Evolutionary conservation across 1,140 invertebrate genomes (phyloP).

Genomic region (Lethrus apterus): DNA sequence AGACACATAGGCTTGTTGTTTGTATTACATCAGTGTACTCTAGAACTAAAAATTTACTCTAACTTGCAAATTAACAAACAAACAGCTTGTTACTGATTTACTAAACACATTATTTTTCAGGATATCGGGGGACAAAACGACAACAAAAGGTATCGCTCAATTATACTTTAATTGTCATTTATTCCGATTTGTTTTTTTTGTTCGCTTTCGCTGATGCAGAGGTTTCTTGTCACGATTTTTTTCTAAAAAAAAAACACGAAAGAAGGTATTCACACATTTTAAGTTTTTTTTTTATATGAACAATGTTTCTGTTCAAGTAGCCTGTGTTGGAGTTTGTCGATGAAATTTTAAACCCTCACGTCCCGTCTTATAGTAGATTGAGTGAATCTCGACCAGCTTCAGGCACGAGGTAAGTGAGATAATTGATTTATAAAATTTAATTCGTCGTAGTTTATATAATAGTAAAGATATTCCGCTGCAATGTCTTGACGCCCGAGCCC

Average conservation of each 20-base stretch:
- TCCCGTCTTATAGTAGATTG: constrained; percentile 43
- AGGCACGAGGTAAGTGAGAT: constrained; percentile 31
- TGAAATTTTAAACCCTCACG: constrained; percentile 41
- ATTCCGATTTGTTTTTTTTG: constrained; percentile 1
- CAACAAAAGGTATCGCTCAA: constrained; percentile 19
- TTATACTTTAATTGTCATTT: not conserved
- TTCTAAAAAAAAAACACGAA: constrained; percentile 26
- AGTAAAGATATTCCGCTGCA: constrained; percentile 43
- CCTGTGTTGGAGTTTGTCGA: constrained; percentile 44
- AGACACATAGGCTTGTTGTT: not conserved
- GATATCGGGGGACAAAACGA: constrained; percentile 1
- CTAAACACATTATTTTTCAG: constrained; percentile 11
- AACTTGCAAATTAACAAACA: too few relatives aligned
- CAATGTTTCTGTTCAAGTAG: constrained; percentile 27
- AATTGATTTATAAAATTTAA: constrained; percentile 1
- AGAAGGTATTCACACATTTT: constrained; percentile 10
- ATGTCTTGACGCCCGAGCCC: constrained; percentile 44
- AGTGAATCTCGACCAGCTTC: constrained; percentile 35
- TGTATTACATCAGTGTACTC: too few relatives aligned
- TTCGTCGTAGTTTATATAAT: constrained; percentile 36
- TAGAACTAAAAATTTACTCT: too few relatives aligned
- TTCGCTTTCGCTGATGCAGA: constrained; percentile 19
- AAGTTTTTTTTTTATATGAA: constrained; percentile 16
- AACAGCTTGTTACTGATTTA: constrained; percentile 13
- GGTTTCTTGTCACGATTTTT: constrained; percentile 30